These are phyloP conservation scores for Nothoprocta pentlandii DNA, from an alignment of 2,113 vertebrate genomes.

Conservation along the genomic window DNA sequence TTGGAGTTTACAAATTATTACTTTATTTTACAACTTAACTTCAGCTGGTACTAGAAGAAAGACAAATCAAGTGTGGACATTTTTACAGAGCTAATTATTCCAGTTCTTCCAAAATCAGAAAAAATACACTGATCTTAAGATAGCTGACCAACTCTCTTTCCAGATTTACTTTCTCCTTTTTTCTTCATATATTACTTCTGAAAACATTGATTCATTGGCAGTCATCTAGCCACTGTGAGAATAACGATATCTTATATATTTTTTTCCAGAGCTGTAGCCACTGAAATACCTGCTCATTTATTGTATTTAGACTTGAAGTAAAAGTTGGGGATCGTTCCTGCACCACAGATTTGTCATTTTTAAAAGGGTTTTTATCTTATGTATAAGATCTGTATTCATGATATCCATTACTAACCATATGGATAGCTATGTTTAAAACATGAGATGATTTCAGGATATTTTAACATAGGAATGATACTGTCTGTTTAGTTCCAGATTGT, in stretches of 20 bases:
- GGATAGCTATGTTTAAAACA: neutral
- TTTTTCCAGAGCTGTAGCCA: neutral
- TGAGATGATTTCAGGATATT: neutral
- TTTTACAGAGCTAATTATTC: accelerated
- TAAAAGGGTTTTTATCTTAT: neutral
- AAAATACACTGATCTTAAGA: neutral
- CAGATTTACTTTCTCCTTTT: neutral
- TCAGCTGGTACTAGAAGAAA: neutral
- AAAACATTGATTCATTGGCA: neutral
- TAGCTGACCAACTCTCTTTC: neutral
- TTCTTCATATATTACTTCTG: neutral
- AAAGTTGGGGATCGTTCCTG: neutral
- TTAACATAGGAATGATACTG: neutral
- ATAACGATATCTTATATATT: neutral
- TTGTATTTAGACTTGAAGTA: neutral
- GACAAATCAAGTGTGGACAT: neutral
- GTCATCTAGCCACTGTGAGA: neutral
- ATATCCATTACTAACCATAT: neutral
- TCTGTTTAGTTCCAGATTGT: neutral
- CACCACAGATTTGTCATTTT: neutral
- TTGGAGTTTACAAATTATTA: neutral
- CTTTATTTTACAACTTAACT: neutral
- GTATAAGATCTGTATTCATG: neutral
- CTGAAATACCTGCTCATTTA: neutral
- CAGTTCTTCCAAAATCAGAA: neutral